These are phyloP conservation scores for Dugesia japonica DNA, from an alignment of 2,888 invertebrate species.

Conservation along the genomic window DNA sequence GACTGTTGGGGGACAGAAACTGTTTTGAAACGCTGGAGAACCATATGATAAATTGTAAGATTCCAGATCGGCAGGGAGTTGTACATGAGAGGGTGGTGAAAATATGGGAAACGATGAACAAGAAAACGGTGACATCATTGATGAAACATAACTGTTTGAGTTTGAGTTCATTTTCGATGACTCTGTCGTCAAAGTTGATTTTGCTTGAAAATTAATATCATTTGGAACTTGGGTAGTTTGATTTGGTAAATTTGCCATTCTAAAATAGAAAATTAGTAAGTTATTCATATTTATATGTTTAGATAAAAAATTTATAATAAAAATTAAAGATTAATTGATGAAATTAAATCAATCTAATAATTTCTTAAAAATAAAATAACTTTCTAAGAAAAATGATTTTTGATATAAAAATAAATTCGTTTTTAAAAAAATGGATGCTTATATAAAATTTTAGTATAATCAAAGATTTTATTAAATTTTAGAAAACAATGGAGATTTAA, in stretches of 20 bases:
- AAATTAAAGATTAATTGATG: no score
- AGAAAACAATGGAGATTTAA: no score
- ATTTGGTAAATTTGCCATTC: not conserved
- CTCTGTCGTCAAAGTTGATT: not conserved
- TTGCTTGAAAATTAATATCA: not conserved
- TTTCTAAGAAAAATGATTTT: no score
- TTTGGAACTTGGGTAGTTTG: not conserved
- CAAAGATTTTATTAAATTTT: no score
- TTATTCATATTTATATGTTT: no score
- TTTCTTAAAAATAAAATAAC: no score
- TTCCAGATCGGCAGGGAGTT: not conserved
- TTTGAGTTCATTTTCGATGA: not conserved
- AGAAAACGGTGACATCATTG: not conserved
- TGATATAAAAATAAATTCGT: no score
- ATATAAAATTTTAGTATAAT: no score
- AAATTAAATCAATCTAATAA: no score
- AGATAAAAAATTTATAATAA: no score
- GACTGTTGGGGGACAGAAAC: not conserved
- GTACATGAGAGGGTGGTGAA: not conserved
- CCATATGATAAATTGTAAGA: not conserved
- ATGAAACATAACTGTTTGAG: not conserved
- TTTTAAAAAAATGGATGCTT: no score
- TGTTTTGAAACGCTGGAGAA: not conserved
- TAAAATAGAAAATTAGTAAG: not conserved
- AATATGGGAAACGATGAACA: not conserved